These are phyloP conservation scores for Actinostola sp. DNA, from an alignment of 92 coral and sea anemone genomes.

Conservation along the genomic window DNA sequence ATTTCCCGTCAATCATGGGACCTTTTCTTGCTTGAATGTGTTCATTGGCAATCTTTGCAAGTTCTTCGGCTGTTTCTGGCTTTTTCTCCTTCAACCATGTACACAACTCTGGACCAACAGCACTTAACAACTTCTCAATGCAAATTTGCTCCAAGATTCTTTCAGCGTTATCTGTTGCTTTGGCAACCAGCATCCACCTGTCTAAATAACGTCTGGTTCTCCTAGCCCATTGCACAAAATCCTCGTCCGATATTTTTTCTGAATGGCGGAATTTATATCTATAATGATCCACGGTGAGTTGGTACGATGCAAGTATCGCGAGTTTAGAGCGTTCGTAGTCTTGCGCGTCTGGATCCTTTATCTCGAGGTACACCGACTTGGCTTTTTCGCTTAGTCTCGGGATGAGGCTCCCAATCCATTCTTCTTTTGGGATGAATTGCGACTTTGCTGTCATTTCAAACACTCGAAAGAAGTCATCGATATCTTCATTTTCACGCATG, in stretches of 20 bases:
- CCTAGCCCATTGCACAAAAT: constrained; percentile 60
- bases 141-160: constrained; percentile 31
- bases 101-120: constrained; percentile 53
- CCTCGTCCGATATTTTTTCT: constrained; percentile 49
- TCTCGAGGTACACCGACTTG: too few species aligned
- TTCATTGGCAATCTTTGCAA: constrained; percentile 40
- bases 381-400: too few species aligned
- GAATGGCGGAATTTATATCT: too few species aligned
- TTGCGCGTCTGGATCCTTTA: too few species aligned
- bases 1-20: constrained; percentile 50
- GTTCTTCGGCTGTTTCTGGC: constrained; percentile 44
- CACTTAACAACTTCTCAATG: constrained; percentile 46
- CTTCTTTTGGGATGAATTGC: too few species aligned
- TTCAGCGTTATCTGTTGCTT: constrained; percentile 33
- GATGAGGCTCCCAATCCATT: too few species aligned
- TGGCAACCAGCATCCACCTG: constrained; percentile 61
- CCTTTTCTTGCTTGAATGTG: constrained; percentile 57
- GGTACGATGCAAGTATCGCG: too few species aligned
- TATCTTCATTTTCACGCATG: too few species aligned
- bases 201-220: constrained; percentile 52
- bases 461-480: too few species aligned
- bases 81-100: constrained; percentile 56
- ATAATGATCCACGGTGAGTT: too few species aligned
- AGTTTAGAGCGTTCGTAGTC: too few species aligned
- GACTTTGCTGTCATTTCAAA: too few species aligned